phyloP scores from a whole-genome alignment of 2,888 invertebrate genomes.

The Acrocera orbiculus region DNA sequence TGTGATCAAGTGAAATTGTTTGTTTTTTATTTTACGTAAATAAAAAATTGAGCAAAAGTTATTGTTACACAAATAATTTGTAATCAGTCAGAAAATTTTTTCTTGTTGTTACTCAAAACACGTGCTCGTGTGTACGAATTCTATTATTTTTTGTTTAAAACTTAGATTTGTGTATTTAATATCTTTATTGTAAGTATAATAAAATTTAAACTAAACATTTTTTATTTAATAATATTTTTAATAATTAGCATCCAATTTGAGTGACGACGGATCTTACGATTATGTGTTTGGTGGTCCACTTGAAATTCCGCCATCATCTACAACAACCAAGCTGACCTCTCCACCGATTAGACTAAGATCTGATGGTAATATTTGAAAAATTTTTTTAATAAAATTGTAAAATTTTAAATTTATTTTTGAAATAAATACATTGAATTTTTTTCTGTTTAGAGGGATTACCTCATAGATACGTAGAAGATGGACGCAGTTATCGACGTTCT shows the following conservation, averaged over 20 bases:
- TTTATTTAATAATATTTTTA: no score
- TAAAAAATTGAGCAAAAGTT: no score
- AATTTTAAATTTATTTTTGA: neutral
- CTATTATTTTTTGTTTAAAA: no score
- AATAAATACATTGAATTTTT: neutral
- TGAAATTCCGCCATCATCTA: conserved; percentile 29
- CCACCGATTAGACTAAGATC: conserved; percentile 32
- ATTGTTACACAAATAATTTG: no score
- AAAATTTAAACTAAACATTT: no score
- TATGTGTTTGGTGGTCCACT: conserved; percentile 35
- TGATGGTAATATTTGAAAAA: conserved; percentile 24
- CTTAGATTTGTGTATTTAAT: no score
- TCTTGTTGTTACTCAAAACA: no score
- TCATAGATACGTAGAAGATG: conserved; percentile 25
- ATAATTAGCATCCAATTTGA: conserved; percentile 33
- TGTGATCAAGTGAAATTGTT: no score
- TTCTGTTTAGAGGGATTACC: conserved; percentile 21
- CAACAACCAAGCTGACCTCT: conserved; percentile 34
- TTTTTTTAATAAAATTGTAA: conserved; percentile 4
- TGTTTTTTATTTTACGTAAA: no score
- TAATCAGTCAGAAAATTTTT: no score
- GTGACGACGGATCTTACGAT: conserved; percentile 33
- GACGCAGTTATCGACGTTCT: conserved; percentile 31
- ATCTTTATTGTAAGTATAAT: no score
- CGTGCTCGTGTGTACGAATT: no score